These are phyloP conservation scores for Puntigrus tetrazona DNA, from an alignment of 2,113 vertebrate genomes.

Conservation along the genomic window DNA sequence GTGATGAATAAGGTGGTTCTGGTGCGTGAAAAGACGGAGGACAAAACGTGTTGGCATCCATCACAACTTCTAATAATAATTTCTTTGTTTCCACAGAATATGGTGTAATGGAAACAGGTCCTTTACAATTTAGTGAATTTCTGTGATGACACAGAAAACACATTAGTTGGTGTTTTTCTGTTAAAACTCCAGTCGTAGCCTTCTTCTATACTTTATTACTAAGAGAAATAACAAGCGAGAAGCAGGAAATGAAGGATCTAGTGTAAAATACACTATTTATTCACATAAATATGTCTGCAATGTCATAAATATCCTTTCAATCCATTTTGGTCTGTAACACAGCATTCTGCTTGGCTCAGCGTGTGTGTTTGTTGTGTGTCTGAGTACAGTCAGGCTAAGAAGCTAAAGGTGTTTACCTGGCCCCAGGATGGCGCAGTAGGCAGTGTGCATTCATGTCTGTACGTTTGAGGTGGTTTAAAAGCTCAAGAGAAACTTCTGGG, in stretches of 20 bases:
- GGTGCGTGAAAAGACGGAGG: neutral
- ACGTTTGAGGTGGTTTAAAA: conserved; percentile 30
- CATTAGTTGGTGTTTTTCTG: neutral
- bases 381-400: conserved; percentile 20
- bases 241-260: neutral
- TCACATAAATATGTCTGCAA: neutral
- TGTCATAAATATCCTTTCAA: neutral
- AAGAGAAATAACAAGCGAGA: neutral
- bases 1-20: conserved; percentile 1
- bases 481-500: conserved; percentile 19
- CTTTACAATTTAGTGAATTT: neutral
- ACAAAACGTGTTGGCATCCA: neutral
- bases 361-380: conserved; percentile 19
- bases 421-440: neutral
- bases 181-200: neutral
- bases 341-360: neutral
- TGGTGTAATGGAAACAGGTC: neutral
- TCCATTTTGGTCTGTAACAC: neutral
- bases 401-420: conserved; percentile 39
- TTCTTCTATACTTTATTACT: neutral
- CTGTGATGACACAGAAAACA: neutral
- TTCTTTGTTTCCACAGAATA: conserved; percentile 15
- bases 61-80: neutral
- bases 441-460: conserved; percentile 27
- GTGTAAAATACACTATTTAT: conserved; percentile 27